Evolutionary conservation across 2,797 vertebrate species (phyloP).

Genomic region (Falco novaeseelandiae): DNA sequence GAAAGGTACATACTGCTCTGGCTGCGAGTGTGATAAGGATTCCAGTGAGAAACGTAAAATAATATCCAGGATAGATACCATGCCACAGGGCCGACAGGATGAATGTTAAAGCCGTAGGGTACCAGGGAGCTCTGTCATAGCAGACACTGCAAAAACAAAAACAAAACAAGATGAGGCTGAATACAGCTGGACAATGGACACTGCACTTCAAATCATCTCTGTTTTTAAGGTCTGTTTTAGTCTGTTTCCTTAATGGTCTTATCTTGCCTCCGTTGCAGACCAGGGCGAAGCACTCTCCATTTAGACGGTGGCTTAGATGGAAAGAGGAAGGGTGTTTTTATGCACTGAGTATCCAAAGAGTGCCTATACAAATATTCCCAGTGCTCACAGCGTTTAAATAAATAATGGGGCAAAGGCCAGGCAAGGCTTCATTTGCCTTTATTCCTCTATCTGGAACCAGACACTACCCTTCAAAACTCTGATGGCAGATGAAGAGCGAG

Average conservation of each 20-base stretch:
- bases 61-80: constrained; percentile 97
- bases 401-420: neutral
- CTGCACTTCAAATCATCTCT: neutral
- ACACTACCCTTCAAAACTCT: neutral
- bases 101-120: constrained; percentile 88
- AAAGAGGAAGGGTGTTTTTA: neutral
- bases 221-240: neutral
- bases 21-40: constrained; percentile 91
- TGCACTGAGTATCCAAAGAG: neutral
- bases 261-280: neutral
- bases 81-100: constrained; percentile 97
- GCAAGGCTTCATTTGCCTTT: neutral
- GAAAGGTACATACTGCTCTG: constrained; percentile 82
- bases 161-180: neutral
- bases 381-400: neutral
- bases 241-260: neutral
- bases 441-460: neutral
- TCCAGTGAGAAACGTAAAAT: constrained; percentile 95
- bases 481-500: neutral
- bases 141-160: constrained; percentile 84
- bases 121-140: constrained; percentile 87
- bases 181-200: neutral
- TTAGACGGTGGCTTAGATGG: neutral
- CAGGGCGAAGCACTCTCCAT: neutral
- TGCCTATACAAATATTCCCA: neutral